Evolutionary conservation across 30 jellyfish, hydroid and myxozoan species (phyloP), one percentile per base, ranked within the genome.

Genomic region (Aurelia sp.): DNA sequence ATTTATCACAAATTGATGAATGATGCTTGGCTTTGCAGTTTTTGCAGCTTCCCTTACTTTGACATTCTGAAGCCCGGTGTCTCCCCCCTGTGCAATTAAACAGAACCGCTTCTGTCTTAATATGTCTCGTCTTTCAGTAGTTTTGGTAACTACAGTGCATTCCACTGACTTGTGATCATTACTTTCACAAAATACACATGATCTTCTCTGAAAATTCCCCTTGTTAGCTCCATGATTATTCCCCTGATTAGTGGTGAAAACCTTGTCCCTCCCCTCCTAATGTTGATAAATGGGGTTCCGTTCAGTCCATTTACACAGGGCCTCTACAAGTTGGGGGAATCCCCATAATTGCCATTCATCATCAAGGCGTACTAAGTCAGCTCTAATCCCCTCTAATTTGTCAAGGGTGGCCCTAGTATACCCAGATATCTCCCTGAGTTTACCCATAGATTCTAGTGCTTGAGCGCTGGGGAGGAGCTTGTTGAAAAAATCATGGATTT

Each of bases 21-120:
- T 91, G 97, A 71, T 91, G 93, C 33, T 78, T 53, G 62, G 78
- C 65, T 4, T 78, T 64, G 80, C 97, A 87, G 13, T 73, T 73
- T 55, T 65, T 22, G 66, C 97, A 92, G 35, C 63, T 21, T 55
- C 79, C 41, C 23, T n/a, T n/a, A n/a, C n/a, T n/a, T n/a, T n/a
- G n/a, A n/a, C n/a, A n/a, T n/a, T n/a, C n/a, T 21, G 89, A 53
- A n/a, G 89, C 95, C 20, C 91, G 16, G 78, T 92, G 98, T 16
- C 72, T 66, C 35, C 50, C 53, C n/a, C 96, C 94, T 31, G 91
- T 75, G 78, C 98, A 86, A 73, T 86, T 92, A 77, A 92, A 60
- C 95, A 92, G 44, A 87, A 40, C 37, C 81, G 44, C 74, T 92
- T 92, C 79, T 69, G 62, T 40, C 62, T 66, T 30, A 86, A 53